phyloP scores from a whole-genome alignment of 2,797 vertebrate species.

The Gallinago solitaria region DNA sequence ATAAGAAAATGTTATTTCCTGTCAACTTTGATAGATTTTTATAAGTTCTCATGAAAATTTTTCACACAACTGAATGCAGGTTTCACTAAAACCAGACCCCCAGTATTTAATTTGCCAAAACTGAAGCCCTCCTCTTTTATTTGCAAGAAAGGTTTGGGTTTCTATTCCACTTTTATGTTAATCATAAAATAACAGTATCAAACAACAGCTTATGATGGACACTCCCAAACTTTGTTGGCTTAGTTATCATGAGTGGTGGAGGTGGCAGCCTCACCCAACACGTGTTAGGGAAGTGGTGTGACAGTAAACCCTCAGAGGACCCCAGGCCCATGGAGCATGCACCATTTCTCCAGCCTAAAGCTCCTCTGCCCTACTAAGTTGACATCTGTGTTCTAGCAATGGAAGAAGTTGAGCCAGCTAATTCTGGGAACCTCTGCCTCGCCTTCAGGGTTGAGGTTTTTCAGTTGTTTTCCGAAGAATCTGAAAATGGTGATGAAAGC shows the following conservation, averaged over 20 bases:
- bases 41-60: not conserved
- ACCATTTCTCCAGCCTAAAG: not conserved
- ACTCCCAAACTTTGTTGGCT: not conserved
- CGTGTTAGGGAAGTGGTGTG: not conserved
- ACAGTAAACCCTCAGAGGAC: not conserved
- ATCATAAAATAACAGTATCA: not conserved
- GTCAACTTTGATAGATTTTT: not conserved
- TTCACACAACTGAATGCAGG: not conserved
- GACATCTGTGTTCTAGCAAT: not conserved
- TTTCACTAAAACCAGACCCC: not conserved
- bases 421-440: not conserved
- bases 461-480: not conserved
- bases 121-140: not conserved
- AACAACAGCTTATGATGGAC: not conserved
- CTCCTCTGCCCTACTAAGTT: not conserved
- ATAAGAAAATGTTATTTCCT: not conserved
- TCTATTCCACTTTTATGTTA: not conserved
- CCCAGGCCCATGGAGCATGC: rapidly evolving
- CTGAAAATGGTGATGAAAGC: not conserved
- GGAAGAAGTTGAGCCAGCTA: not conserved
- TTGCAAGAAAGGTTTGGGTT: not conserved
- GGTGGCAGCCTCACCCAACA: not conserved
- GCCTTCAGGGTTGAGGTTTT: not conserved
- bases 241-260: not conserved
- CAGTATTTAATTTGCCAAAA: not conserved